These are phyloP conservation scores for Netelia melanura DNA, from an alignment of 2,888 invertebrate genomes.

Conservation along the genomic window DNA sequence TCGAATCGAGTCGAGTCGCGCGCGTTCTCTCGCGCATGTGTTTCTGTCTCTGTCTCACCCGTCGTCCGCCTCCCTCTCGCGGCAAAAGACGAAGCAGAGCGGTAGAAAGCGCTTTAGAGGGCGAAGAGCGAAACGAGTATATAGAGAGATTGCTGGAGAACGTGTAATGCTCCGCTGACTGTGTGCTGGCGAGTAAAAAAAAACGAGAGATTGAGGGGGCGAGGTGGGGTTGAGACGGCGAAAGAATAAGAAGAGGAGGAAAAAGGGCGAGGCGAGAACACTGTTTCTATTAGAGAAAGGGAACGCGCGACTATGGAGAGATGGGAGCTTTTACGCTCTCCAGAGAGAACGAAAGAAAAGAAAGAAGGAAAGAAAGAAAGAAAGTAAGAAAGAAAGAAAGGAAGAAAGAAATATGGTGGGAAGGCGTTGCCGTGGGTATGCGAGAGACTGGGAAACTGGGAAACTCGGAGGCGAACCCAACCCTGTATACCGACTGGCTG, in stretches of 20 bases:
- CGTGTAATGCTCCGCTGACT: neutral
- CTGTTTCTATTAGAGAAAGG: slow-evolving; percentile 55
- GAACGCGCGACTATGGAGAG: slow-evolving; percentile 6
- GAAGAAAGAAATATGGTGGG: slow-evolving; percentile 60
- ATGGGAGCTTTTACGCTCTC: slow-evolving; percentile 45
- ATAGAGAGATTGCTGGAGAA: slow-evolving; percentile 49
- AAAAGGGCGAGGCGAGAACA: slow-evolving; percentile 58
- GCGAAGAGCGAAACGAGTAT: slow-evolving; percentile 21
- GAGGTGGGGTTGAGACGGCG: slow-evolving; percentile 39
- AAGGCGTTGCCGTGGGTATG: slow-evolving; percentile 62
- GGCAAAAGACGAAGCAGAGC: slow-evolving; percentile 36
- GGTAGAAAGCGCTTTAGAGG: slow-evolving; percentile 64
- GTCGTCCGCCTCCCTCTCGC: neutral
- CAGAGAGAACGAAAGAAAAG: slow-evolving; percentile 17
- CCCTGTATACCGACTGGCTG: slow-evolving; percentile 26
- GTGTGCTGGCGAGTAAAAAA: slow-evolving; percentile 67
- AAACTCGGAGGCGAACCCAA: slow-evolving; percentile 54
- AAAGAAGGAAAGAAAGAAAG: too few relatives aligned
- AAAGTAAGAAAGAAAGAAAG: slow-evolving; percentile 6
- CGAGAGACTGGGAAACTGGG: slow-evolving; percentile 13
- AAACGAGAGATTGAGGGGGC: slow-evolving; percentile 60
- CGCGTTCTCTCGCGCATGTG: slow-evolving; percentile 4
- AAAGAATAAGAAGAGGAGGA: slow-evolving; percentile 35
- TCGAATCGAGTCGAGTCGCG: neutral
- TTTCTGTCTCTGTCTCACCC: neutral